A percentile compares a stretch with the other conserved stretches of the same genome.
These are phyloP conservation scores for Drosophila miranda DNA, from an alignment of 1,140 invertebrate species.

Conservation along the genomic window DNA sequence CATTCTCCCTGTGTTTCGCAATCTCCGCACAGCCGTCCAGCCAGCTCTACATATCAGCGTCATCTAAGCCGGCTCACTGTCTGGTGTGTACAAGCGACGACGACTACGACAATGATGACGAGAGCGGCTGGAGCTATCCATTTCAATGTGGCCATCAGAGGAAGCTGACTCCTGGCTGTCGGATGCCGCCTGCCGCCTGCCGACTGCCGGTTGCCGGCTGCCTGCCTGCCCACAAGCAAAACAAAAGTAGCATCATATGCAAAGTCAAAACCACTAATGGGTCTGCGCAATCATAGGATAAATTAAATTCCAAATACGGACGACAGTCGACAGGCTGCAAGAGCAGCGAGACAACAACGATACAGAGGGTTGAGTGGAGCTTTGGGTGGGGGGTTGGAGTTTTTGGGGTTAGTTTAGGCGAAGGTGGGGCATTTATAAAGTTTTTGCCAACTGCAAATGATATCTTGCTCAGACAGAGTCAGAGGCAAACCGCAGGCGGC, in stretches of 20 bases:
- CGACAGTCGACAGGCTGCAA: conserved; percentile 42
- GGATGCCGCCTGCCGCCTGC: background rate
- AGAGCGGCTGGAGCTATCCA: conserved; percentile 24
- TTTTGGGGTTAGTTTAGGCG: background rate
- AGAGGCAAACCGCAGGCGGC: conserved; percentile 60
- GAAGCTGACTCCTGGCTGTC: conserved; percentile 35
- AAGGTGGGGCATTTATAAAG: conserved; percentile 66
- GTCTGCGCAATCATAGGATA: conserved; percentile 81
- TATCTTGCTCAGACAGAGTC: conserved; percentile 73
- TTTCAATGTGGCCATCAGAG: conserved; percentile 62
- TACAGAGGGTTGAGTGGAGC: background rate
- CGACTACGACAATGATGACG: conserved; percentile 42
- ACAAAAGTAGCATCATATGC: conserved; percentile 81
- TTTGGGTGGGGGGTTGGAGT: background rate
- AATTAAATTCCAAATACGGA: conserved; percentile 79
- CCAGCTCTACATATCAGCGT: conserved; percentile 44
- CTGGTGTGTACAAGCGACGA: conserved; percentile 51
- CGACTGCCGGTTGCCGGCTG: background rate
- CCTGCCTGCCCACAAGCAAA: conserved; percentile 54
- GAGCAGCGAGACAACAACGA: conserved; percentile 16
- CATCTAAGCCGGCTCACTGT: conserved; percentile 73
- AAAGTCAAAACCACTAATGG: conserved; percentile 81
- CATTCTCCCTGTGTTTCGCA: conserved; percentile 13
- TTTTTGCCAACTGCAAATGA: conserved; percentile 79
- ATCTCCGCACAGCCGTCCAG: conserved; percentile 11